A percentile compares a stretch with the other conserved stretches of the same genome.
Evolutionary conservation across 2,113 vertebrate species (phyloP).

Genomic region (Gasterosteus aculeatus): DNA sequence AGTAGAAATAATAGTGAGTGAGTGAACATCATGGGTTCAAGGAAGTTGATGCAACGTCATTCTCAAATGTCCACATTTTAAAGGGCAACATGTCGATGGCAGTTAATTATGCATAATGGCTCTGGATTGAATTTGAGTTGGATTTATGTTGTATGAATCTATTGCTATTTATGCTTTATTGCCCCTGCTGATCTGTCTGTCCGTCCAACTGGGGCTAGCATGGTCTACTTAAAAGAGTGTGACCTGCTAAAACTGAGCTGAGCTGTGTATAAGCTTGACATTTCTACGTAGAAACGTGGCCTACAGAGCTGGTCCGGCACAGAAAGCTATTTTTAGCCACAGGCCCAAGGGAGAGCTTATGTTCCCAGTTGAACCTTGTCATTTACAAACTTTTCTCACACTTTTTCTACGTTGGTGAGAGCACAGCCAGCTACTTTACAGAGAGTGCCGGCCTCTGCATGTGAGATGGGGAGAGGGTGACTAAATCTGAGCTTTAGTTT

Average conservation of each 20-base stretch:
- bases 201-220: constrained; percentile 38
- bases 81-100: neutral
- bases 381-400: constrained; percentile 74
- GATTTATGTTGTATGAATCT: neutral
- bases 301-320: constrained; percentile 75
- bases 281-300: constrained; percentile 73
- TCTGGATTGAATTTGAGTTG: neutral
- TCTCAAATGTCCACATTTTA: neutral
- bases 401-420: constrained; percentile 40
- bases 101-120: neutral
- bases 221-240: constrained; percentile 63
- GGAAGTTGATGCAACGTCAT: neutral
- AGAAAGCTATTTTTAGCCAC: constrained; percentile 79
- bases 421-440: constrained; percentile 35
- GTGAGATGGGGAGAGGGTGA: constrained; percentile 9
- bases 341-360: constrained; percentile 71
- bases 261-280: constrained; percentile 65
- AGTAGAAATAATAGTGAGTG: neutral
- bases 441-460: constrained; percentile 7
- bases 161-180: neutral
- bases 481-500: constrained; percentile 3
- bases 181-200: constrained; percentile 11
- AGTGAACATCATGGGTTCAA: neutral
- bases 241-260: constrained; percentile 70
- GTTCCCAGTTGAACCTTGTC: constrained; percentile 76